phyloP scores from a whole-genome alignment of 2,797 vertebrate genomes.

The Phrynocephalus vlangalii region DNA sequence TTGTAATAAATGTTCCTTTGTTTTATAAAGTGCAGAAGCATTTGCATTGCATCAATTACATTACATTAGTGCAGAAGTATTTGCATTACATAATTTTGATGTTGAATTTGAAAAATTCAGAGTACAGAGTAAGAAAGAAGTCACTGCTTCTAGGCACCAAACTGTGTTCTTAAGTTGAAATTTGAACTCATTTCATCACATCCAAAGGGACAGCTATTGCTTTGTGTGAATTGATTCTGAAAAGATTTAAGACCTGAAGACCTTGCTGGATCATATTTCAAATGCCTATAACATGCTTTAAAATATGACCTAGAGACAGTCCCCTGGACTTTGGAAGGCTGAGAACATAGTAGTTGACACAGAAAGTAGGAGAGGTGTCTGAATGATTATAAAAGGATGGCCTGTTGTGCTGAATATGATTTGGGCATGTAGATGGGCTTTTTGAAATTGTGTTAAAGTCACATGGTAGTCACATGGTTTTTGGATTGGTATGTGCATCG shows the following conservation, averaged over 20 bases:
- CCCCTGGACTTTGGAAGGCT: neutral
- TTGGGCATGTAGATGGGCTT: neutral
- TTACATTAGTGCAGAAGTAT: neutral
- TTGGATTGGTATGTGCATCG: neutral
- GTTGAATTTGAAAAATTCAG: neutral
- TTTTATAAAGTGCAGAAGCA: neutral
- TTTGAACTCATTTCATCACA: too few species aligned
- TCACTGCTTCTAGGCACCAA: too few species aligned
- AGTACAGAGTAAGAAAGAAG: neutral
- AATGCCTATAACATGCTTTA: neutral
- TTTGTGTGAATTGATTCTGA: neutral
- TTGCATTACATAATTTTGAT: neutral
- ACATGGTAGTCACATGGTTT: too few species aligned
- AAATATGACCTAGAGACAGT: neutral
- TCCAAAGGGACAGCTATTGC: neutral
- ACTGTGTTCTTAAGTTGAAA: too few species aligned
- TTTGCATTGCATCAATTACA: neutral
- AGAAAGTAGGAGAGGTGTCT: neutral
- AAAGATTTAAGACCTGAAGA: neutral
- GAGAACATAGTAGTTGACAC: neutral
- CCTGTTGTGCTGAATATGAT: neutral
- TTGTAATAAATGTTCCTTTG: neutral
- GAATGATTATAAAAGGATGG: neutral
- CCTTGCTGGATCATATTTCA: neutral
- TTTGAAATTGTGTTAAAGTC: too few species aligned